Evolutionary conservation across 2,888 invertebrate genomes (phyloP).

Genomic region (Lingula anatina): DNA sequence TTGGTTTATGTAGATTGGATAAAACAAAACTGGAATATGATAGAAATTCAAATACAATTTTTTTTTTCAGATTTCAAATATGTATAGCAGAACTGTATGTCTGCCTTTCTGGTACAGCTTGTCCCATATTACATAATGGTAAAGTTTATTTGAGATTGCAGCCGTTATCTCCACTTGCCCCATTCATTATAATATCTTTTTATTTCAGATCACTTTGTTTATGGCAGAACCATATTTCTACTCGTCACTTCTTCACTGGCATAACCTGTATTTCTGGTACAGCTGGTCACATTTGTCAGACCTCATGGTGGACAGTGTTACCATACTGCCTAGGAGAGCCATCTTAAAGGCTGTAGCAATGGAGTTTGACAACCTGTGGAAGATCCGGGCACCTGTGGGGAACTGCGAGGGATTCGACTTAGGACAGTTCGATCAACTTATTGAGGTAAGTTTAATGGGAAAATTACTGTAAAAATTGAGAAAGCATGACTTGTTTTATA

Average conservation of each 20-base stretch:
- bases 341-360: constrained; percentile 74
- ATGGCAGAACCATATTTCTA: constrained; percentile 83
- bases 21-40: no score
- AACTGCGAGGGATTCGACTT: constrained; percentile 75
- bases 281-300: constrained; percentile 45
- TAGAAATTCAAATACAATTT: no score
- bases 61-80: no score
- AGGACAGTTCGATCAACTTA: constrained; percentile 76
- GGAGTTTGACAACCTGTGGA: constrained; percentile 82
- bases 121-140: no score
- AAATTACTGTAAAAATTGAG: no score
- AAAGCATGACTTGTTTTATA: no score
- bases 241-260: constrained; percentile 83
- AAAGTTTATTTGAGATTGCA: no score
- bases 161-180: no score
- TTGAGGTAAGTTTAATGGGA: constrained; percentile 55
- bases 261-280: constrained; percentile 78
- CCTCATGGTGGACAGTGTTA: constrained; percentile 30
- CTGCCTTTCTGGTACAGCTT: no score
- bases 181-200: no score
- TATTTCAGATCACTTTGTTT: constrained; percentile 55
- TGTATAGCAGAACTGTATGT: no score
- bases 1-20: no score
- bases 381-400: constrained; percentile 73
- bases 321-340: constrained; percentile 64